A percentile compares a stretch with the other conserved stretches of the same genome.
phyloP scores from a whole-genome alignment of 2,797 vertebrate genomes.

The Neopelma chrysocephalum region DNA sequence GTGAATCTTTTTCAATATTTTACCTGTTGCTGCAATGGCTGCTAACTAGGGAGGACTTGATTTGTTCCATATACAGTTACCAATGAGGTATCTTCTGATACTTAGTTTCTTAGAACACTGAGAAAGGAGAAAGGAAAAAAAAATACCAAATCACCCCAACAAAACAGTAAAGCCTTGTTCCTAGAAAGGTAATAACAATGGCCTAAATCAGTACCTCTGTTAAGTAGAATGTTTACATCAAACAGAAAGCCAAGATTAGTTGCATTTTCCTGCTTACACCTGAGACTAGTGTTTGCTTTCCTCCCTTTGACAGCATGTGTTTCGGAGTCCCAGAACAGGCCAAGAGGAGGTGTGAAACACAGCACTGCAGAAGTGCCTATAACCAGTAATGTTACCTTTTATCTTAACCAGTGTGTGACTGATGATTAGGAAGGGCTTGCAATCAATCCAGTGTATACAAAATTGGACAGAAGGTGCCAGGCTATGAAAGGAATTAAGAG shows the following conservation, averaged over 20 bases:
- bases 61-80: not conserved
- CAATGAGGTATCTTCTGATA: not conserved
- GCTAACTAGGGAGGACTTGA: not conserved
- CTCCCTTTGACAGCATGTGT: not conserved
- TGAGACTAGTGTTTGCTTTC: not conserved
- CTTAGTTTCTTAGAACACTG: not conserved
- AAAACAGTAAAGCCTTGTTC: not conserved
- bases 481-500: not conserved
- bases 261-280: not conserved
- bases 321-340: not conserved
- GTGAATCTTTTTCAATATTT: not conserved
- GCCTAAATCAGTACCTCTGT: not conserved
- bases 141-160: fast-evolving
- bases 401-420: not conserved
- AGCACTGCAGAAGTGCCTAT: not conserved
- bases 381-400: not conserved
- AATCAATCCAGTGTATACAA: not conserved
- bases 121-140: not conserved
- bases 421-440: not conserved
- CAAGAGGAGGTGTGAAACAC: fast-evolving
- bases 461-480: not conserved
- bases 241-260: not conserved
- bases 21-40: not conserved
- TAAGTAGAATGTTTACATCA: not conserved
- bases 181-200: not conserved